phyloP scores from a whole-genome alignment of 2,888 invertebrate species.

The Piscicola geometra region DNA sequence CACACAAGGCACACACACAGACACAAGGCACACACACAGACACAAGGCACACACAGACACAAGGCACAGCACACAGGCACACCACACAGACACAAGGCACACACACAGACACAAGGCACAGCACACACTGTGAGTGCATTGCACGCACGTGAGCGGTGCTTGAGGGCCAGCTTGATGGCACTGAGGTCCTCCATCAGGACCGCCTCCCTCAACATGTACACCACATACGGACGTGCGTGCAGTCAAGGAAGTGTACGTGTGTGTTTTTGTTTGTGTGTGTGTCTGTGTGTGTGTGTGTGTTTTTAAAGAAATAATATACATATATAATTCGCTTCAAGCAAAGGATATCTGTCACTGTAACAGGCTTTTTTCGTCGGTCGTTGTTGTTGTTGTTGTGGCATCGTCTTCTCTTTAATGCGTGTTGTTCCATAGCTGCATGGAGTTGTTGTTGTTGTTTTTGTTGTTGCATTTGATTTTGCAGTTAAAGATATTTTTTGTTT shows the following conservation, averaged over 20 bases:
- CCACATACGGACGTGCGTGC: slow-evolving; percentile 30
- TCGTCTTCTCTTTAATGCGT: background rate
- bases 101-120: too few species aligned
- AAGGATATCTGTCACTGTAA: slow-evolving; percentile 36
- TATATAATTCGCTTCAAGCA: too few species aligned
- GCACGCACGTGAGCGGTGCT: too few species aligned
- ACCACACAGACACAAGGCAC: too few species aligned
- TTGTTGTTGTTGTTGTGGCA: background rate
- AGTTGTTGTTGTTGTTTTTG: background rate
- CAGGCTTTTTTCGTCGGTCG: slow-evolving; percentile 30
- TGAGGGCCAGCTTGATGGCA: slow-evolving; percentile 35
- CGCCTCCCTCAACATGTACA: slow-evolving; percentile 33
- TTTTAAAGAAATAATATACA: background rate
- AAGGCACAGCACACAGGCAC: too few species aligned
- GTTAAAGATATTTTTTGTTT: too few species aligned
- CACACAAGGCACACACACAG: too few species aligned
- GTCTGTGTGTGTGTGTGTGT: background rate
- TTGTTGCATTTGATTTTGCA: too few species aligned
- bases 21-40: too few species aligned
- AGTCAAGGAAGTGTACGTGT: slow-evolving; percentile 20
- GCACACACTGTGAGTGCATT: too few species aligned
- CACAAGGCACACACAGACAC: too few species aligned
- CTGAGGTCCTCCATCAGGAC: slow-evolving; percentile 31
- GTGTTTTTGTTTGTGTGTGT: too few species aligned
- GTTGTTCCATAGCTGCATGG: background rate